Evolutionary conservation across 35 echinoderm and acorn worm genomes (phyloP), one percentile per base, ranked within the genome.

Genomic region (Ophioderma brevispina): DNA sequence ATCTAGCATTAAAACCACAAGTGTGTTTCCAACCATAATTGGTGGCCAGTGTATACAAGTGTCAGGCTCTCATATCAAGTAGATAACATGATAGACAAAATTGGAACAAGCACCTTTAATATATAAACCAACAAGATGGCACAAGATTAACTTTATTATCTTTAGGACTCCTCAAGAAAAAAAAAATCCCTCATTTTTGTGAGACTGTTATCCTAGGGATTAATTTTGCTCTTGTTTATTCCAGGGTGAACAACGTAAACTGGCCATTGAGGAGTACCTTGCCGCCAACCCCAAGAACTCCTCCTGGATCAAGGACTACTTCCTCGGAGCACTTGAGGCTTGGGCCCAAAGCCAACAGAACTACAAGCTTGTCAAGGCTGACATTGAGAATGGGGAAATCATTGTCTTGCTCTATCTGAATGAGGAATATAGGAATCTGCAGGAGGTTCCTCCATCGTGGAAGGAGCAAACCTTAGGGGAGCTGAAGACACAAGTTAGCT

Each of bases 361-460:
- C n/a, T 88, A 78, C 80, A 70, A 93, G 84, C 38, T 90, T 1
- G 55, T 84, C 55, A 82, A 81, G 55, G 77, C 81, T 17, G 93
- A 95, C 52, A 32, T 86, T 13, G 88, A 87, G 31, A 91, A 95
- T 36, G 93, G 93, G 19, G 88, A 95, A 25, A 95, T 95, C 76
- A 56, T 95, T 30, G 0, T 91, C 78, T 70, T 64, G 41, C 35
- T 87, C 15, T 86, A 76, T 39, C 59, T 95, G 0, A 31, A 52
- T 15, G 25, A 21, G 1, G 83, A 85, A 31, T 36, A 33, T 2
- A 33, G 70, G 32, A 85, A 59, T 59, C 83, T 85, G 21, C 83
- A 64, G 32, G 35, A 55, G 15, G 3, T 63, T n/a, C 83, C 83
- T 0, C 37, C 39, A 59, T 63, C 83, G 21, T 85, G 0, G 28